phyloP scores from a whole-genome alignment of 1,140 invertebrate genomes.

The Varroa destructor region DNA sequence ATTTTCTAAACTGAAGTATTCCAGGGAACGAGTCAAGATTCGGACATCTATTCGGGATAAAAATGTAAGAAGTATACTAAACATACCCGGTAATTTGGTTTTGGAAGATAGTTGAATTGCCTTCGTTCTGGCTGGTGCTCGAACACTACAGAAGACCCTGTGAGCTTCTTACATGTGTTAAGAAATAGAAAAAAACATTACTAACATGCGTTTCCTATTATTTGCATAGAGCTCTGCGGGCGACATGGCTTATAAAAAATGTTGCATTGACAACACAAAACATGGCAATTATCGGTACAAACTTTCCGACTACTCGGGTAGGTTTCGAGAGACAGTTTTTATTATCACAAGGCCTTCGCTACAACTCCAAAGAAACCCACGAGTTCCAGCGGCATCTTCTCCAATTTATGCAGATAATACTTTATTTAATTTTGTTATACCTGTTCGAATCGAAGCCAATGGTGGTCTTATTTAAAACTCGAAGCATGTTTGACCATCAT shows the following conservation, averaged over 20 bases:
- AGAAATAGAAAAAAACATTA: neutral
- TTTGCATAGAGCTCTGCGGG: neutral
- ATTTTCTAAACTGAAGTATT: neutral
- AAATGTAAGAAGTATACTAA: neutral
- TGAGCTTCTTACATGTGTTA: too few species aligned
- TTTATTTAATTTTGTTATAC: too few species aligned
- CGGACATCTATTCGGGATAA: neutral
- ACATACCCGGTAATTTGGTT: too few species aligned
- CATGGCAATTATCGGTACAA: constrained; percentile 5
- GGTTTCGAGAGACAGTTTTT: neutral
- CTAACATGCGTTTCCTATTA: too few species aligned
- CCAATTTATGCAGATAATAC: neutral
- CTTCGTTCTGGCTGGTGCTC: too few species aligned
- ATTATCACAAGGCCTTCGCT: neutral
- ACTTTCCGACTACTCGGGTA: neutral
- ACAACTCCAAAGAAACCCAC: neutral
- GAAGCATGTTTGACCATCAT: too few species aligned
- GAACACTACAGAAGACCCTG: too few species aligned
- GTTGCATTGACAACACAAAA: neutral
- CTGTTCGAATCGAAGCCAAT: too few species aligned
- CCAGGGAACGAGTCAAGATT: constrained; percentile 9
- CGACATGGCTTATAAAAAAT: neutral
- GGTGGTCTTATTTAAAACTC: too few species aligned
- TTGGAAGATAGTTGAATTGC: too few species aligned
- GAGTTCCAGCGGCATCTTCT: neutral